Base-by-base conservation (phyloP, 1,140 invertebrate genomes). In the Ceratoteleas bidentatus region DNA sequence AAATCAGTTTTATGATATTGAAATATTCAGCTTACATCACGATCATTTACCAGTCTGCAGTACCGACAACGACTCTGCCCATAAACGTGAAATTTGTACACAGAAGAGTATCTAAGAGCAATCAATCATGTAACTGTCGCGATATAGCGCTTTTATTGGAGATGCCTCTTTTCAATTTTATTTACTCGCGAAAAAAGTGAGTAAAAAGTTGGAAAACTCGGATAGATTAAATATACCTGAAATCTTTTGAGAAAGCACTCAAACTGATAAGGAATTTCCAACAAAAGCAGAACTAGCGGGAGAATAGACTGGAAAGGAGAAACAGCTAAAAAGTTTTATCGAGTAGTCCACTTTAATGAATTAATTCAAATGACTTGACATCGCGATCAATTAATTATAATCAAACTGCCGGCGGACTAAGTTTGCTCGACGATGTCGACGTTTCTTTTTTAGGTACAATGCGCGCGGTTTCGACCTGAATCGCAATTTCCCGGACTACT, bases 401-500 rank as follows among this genome's bases (percentile, higher is more conserved):
- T 9, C 7, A 11, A 13, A 36, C n/a, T 62, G 11, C 64, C 50
- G 57, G 36, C 33, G 2, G 36, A 54, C 65, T 47, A n/a, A 33
- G 11, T 33, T 33, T 11, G 36, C n/a, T 84, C 53, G 7, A 50
- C n/a, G 14, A 11, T 11, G 8, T 8, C 8, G 14, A n/a, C 11
- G 13, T 11, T 40, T 70, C 53, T 2, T 61, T 81, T 6, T 11
- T 75, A 97, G 96, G 81, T 96, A 96, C 86, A 98, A 98, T 88
- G 94, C 96, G 0, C 93, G 95, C 49, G 96, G 96, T 2, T 97
- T 96, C 86, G 97, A 98, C 87, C 90, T 98, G 64, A 98, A 98
- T 91, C 94, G 97, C 54, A 98, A 98, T 90, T 98, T 98, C 91
- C 97, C 97, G 0, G 97, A 98, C 91, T 97, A 96, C 88, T 98